Conservation (phyloP, 2,113 vertebrate species). For the Cyphomyrus plagiostoma region DNA sequence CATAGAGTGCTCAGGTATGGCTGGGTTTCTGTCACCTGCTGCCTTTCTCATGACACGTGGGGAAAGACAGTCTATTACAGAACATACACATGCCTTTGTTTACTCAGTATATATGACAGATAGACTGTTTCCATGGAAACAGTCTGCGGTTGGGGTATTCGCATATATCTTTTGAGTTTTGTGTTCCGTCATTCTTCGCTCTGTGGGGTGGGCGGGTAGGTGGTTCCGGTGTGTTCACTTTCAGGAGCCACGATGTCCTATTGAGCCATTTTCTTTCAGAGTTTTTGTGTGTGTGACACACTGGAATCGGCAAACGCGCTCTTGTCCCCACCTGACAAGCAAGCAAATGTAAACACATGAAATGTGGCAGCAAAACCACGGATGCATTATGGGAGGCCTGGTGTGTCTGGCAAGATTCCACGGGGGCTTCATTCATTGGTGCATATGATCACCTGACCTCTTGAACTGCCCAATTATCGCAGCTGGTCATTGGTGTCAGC, state of each 20-base stretch:
- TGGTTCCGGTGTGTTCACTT: neutral
- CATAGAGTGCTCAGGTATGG: neutral
- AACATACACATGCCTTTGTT: neutral
- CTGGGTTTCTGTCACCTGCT: neutral
- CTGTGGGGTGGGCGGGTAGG: neutral
- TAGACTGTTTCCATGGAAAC: neutral
- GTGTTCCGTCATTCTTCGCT: neutral
- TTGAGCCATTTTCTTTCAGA: constrained; percentile 3
- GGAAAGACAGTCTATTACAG: neutral
- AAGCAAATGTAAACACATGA: neutral
- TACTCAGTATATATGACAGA: neutral
- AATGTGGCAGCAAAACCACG: neutral
- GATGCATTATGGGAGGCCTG: neutral
- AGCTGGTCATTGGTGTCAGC: neutral
- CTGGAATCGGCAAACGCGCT: neutral
- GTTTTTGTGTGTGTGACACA: neutral
- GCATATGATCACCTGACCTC: neutral
- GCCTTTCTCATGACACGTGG: neutral
- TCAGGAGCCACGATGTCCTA: neutral
- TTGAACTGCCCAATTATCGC: neutral
- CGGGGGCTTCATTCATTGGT: neutral
- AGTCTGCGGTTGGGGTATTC: neutral
- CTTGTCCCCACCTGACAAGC: neutral
- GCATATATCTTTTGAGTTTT: neutral
- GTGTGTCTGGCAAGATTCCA: neutral